phyloP scores from a whole-genome alignment of 1,140 invertebrate species.

The Bombus affinis region DNA sequence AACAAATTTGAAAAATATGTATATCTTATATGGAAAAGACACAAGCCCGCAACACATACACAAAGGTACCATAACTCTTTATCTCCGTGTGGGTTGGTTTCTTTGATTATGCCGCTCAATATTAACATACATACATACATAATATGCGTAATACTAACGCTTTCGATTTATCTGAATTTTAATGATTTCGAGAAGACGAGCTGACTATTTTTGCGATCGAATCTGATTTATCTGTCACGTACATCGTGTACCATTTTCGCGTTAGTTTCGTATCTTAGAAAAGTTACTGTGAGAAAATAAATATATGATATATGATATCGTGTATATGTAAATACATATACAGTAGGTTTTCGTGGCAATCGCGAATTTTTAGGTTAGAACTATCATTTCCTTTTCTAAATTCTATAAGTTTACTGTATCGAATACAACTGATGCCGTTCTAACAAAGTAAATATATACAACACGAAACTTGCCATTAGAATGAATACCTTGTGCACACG shows the following conservation, averaged over 20 bases:
- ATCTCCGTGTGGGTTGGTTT: background rate
- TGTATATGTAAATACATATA: background rate
- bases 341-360: background rate
- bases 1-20: background rate
- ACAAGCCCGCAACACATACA: background rate
- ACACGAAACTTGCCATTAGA: background rate
- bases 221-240: background rate
- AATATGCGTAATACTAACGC: conserved; percentile 5
- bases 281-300: background rate
- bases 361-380: conserved; percentile 20
- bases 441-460: background rate
- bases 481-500: background rate
- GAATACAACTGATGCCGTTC: background rate
- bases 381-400: background rate
- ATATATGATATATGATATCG: background rate
- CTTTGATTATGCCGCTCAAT: conserved; percentile 20
- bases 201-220: conserved; percentile 14
- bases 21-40: background rate
- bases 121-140: conserved; percentile 33
- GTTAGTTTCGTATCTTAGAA: background rate
- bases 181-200: conserved; percentile 30
- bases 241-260: background rate
- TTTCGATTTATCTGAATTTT: conserved; percentile 48
- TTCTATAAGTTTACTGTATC: background rate
- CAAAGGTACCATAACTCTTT: background rate